Conservation (phyloP, 2,113 vertebrate species). For the Rhinichthys klamathensis region DNA sequence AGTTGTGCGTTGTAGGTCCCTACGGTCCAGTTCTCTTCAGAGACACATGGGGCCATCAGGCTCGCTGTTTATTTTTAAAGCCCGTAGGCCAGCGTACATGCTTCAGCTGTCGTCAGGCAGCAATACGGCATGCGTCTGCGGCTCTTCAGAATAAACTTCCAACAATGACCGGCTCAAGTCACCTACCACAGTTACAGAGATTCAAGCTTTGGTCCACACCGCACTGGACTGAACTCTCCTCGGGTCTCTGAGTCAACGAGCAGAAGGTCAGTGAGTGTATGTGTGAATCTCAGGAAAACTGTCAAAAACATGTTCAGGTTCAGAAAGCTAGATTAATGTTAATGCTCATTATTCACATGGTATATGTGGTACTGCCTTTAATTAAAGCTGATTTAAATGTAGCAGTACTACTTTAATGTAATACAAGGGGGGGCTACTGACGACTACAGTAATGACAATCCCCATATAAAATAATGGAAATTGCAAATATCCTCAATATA, state of each 20-base stretch:
- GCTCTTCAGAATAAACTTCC: conserved; percentile 57
- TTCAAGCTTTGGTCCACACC: conserved; percentile 16
- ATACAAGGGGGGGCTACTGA: no score
- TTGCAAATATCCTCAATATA: no score
- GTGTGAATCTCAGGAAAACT: not conserved
- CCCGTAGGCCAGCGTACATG: conserved; percentile 49
- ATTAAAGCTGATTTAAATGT: not conserved
- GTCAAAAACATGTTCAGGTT: not conserved
- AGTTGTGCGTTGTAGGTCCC: conserved; percentile 49
- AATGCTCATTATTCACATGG: not conserved
- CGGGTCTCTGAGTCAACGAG: conserved; percentile 1
- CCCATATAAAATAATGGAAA: no score
- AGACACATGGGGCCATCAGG: conserved; percentile 58
- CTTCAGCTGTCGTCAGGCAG: conserved; percentile 66
- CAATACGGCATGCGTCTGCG: conserved; percentile 59
- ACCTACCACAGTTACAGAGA: conserved; percentile 57
- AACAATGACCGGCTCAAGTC: conserved; percentile 55
- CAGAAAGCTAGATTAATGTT: not conserved
- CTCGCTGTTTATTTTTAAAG: conserved; percentile 71
- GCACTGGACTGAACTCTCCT: conserved; percentile 21
- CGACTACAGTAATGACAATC: no score
- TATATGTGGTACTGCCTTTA: not conserved
- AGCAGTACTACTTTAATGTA: no score
- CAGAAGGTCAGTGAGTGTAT: not conserved
- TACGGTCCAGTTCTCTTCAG: conserved; percentile 46